Evolutionary conservation across 2,797 vertebrate species (phyloP), one percentile per base, ranked within the genome.

Genomic region (Acanthurus lineatus): DNA sequence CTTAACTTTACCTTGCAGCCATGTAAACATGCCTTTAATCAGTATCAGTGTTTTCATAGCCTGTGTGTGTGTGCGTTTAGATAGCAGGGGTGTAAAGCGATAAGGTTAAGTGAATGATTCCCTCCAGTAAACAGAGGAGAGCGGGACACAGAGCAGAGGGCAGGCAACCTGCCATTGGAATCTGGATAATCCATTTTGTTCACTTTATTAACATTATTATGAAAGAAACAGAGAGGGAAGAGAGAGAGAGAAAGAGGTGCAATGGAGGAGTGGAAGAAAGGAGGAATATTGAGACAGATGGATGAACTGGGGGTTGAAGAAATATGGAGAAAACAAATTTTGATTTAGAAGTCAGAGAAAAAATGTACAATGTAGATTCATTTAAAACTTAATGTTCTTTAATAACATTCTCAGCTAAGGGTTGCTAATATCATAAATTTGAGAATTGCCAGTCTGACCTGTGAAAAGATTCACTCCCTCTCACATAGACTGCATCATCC

Each of bases 81-180:
- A 91, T 88, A 88, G 71, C 20, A n/a, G 51, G 76, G 83, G 83
- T 82, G 87, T 81, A 65, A 82, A 86, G 84, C 20, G 89, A 93
- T 93, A 92, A 92, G 79, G 64, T 57, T 69, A 82, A 90, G 93
- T 92, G 87, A 93, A 91, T 89, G 83, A 92, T 91, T 94, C 86
- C 83, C 83, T 85, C 60, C 44, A 38, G 85, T 85, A 81, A 91
- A 92, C 86, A 88, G 70, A 83, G 45, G 42, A n/a, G 64, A 83
- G 83, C 52, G 14, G 84, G 62, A 87, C 85, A 86, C 68, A 12
- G 84, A 83, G 85, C 81, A 69, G 86, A 79, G 86, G 73, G 83
- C 83, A 88, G 87, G 90, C 84, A 73, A 44, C 48, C 80, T 71
- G 88, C 91, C 91, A 91, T 89, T 86, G 89, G 88, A 93, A 91